phyloP scores from a whole-genome alignment of 2,113 vertebrate genomes.

The Sylvia atricapilla region DNA sequence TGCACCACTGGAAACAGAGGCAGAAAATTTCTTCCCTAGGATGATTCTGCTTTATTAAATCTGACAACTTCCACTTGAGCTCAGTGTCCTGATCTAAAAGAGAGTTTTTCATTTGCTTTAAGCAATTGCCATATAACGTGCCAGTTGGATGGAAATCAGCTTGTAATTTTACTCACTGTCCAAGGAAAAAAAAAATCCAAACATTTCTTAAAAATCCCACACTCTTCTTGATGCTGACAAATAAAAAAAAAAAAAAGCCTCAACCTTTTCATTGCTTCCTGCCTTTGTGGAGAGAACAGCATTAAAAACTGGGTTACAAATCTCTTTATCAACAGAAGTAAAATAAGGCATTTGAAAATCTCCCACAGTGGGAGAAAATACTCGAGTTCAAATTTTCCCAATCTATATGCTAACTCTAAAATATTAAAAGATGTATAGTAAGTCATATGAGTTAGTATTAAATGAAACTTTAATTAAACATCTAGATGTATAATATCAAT shows the following conservation, averaged over 20 bases:
- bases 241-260: background rate
- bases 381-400: background rate
- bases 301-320: background rate
- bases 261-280: background rate
- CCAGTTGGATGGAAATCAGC: constrained; percentile 25
- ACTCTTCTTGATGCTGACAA: background rate
- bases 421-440: background rate
- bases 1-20: constrained; percentile 64
- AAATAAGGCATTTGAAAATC: background rate
- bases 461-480: constrained; percentile 27
- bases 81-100: constrained; percentile 38
- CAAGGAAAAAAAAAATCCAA: background rate
- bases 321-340: background rate
- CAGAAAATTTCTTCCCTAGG: constrained; percentile 48
- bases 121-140: background rate
- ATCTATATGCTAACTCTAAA: background rate
- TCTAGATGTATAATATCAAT: background rate
- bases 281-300: background rate
- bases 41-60: constrained; percentile 61
- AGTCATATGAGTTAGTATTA: background rate
- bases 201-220: background rate
- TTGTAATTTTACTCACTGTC: constrained; percentile 33
- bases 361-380: background rate
- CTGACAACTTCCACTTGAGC: constrained; percentile 59
- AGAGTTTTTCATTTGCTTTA: constrained; percentile 48